Evolutionary conservation across 2,797 vertebrate species (phyloP).

Genomic region (Hafferia zeledoni): DNA sequence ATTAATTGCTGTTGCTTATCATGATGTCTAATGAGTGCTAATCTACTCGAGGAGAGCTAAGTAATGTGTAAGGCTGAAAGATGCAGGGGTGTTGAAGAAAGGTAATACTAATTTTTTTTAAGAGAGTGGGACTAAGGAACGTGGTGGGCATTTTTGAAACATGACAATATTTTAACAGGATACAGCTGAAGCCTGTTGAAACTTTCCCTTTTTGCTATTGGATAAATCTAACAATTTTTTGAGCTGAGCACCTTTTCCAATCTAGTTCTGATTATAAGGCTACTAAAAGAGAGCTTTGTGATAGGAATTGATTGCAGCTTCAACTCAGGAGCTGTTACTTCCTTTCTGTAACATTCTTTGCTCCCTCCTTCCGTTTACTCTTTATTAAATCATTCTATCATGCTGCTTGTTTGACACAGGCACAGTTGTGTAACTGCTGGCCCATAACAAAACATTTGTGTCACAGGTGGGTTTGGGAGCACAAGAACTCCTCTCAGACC

Average conservation of each 20-base stretch:
- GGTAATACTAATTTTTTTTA: not conserved
- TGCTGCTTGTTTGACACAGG: not conserved
- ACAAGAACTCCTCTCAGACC: not conserved
- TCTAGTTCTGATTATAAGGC: not conserved
- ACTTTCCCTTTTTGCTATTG: not conserved
- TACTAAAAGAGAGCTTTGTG: conserved; percentile 2
- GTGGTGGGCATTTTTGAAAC: not conserved
- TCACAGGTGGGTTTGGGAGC: not conserved
- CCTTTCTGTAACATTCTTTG: not conserved
- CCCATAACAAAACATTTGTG: conserved; percentile 17
- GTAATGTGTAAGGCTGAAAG: not conserved
- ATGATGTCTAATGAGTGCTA: not conserved
- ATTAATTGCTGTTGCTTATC: not conserved
- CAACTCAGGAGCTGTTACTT: not conserved
- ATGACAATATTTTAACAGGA: not conserved
- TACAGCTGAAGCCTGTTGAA: not conserved
- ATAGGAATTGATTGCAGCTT: conserved; percentile 25
- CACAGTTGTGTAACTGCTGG: conserved; percentile 1
- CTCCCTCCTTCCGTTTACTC: not conserved
- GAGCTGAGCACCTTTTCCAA: not conserved
- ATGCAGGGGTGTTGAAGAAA: not conserved
- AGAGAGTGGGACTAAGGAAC: not conserved
- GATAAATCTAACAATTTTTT: not conserved
- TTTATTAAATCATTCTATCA: conserved; percentile 27
- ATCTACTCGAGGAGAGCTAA: not conserved